Evolutionary conservation across 2,797 vertebrate species (phyloP).

Genomic region (Malacoctenus gilli): DNA sequence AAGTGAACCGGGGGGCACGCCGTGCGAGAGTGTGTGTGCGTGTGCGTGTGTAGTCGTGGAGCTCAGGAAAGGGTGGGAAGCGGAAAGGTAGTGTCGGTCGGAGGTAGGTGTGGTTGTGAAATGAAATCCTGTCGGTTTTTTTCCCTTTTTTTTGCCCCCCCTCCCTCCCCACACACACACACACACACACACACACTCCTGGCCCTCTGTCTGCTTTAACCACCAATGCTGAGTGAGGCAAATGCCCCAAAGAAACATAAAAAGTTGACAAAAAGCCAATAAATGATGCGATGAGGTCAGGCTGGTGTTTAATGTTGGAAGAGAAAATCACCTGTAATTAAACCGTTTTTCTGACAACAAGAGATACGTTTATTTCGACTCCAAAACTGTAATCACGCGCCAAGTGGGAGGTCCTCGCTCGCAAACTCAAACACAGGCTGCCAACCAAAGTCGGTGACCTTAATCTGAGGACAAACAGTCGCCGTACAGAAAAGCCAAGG

Average conservation of each 20-base stretch:
- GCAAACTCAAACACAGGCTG: slow-evolving; percentile 37
- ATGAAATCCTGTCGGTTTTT: slow-evolving; percentile 72
- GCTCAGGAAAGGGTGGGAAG: slow-evolving; percentile 84
- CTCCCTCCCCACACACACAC: slow-evolving; percentile 28
- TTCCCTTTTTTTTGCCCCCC: slow-evolving; percentile 50
- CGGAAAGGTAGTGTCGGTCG: slow-evolving; percentile 79
- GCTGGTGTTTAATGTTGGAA: neutral
- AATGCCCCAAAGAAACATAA: neutral
- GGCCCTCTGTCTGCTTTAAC: slow-evolving; percentile 17
- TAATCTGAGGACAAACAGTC: slow-evolving; percentile 50
- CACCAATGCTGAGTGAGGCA: slow-evolving; percentile 1
- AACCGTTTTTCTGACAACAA: slow-evolving; percentile 1
- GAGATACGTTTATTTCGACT: slow-evolving; percentile 7
- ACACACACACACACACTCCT: slow-evolving; percentile 26
- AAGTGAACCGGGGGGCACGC: slow-evolving; percentile 62
- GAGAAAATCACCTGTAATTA: neutral
- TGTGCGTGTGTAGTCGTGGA: slow-evolving; percentile 42
- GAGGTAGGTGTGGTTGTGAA: slow-evolving; percentile 77
- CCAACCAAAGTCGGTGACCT: slow-evolving; percentile 32
- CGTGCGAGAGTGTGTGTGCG: slow-evolving; percentile 34
- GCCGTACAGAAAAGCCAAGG: neutral
- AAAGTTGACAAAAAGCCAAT: neutral
- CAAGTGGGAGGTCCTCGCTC: slow-evolving; percentile 16
- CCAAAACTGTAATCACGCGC: slow-evolving; percentile 44
- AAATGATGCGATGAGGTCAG: neutral